Base-by-base conservation (phyloP, 1,140 invertebrate species). In the Drosophila rufa region DNA sequence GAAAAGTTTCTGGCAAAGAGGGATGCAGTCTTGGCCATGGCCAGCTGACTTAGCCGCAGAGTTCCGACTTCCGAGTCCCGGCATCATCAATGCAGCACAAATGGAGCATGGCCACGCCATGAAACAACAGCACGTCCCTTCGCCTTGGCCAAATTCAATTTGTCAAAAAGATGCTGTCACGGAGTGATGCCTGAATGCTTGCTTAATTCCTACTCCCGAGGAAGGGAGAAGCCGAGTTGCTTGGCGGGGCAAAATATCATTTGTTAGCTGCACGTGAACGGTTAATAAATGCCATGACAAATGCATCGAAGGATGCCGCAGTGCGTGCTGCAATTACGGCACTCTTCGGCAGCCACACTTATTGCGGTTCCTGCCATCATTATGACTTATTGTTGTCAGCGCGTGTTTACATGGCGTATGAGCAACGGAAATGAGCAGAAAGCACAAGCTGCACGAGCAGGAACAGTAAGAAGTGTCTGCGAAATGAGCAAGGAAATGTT, bases 151-250 rank as follows among this genome's bases (percentile, higher is more conserved):
- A 82, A 82, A 89, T 89, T 89, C 84, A 89, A 89, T 89, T 89
- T 89, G 84, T 89, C 84, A 89, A 89, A 87, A 89, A 81, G 84
- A 89, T 89, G 80, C 85, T 89, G 84, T 87, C 79, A 87, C 80
- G 83, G 64, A 87, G 80, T 67, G 76, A 87, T 70, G 76, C 77
- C 81, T 89, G 84, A 89, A 89, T 89, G 84, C 84, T 89, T 81
- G 78, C 85, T 89, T 89, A 89, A 89, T 89, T 89, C 80, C 66
- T 84, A 9, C 6, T 47, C 57, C 62, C 19, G 40, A 40, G 53
- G 53, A 73, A 9, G 3, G 11, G 4, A 7, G 19, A 25, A 75
- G 65, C 25, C 15, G 7, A 19, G 25, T 1, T n/a, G 50, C n/a
- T 43, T 3, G 27, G 1, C 11, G 15, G 45, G 8, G 33, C 56